Evolutionary conservation across 2,113 vertebrate species (phyloP), one percentile per base, ranked within the genome.

Genomic region (Terrapene triunguis): DNA sequence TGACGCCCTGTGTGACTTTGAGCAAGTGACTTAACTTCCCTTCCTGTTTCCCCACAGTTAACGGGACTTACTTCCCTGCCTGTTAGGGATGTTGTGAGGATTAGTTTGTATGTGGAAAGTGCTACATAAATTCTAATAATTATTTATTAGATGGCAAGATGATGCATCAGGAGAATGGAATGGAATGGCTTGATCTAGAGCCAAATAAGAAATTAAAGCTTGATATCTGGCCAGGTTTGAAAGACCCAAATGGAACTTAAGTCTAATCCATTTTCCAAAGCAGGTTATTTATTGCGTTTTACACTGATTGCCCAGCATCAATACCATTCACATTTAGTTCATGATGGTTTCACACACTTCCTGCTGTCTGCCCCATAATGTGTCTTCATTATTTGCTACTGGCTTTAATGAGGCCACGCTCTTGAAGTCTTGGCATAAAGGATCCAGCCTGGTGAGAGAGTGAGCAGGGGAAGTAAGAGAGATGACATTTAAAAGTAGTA

Each of bases 321-420:
- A 76, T 88, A 62, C 50, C 42, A 2, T 47, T 83, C 85, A 53
- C 51, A 6, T 10, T 48, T 92, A 38, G 62, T 93, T 76, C 21
- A 0, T 50, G 65, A 82, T 80, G 84, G 19, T 91, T 84, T 51
- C 0, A 0, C 27, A 65, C 53, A 5, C 12, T 35, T 81, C 81
- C 79, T 1, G 0, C 80, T 89, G 11, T 51, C 53, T 83, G 82
- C 91, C 80, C 80, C 17, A 1, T 47, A 91, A 78, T 0, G 0
- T 6, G 10, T 74, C 80, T 84, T 87, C 3, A 1, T 54, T 69
- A 38, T 86, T 84, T 95, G 83, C 84, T 0, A 0, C 55, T 87
- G 90, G 48, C 55, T 81, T 89, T 91, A 92, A 74, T 2, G 13
- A 74, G 35, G 47, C 69, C 5, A 1, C 35, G 69, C 19, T 80